phyloP scores from a whole-genome alignment of 2,113 vertebrate genomes.

The rabbit (Oryctolagus cuniculus) region mOryCun1.1 NC_091445.1:51228501-51229000 shows the following conservation, averaged over 20 bases:
- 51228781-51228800: not conserved
- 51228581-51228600: too few species aligned
- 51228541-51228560: too few species aligned
- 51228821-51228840: not conserved
- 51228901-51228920: not conserved
- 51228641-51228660: too few species aligned
- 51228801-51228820: not conserved
- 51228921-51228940: not conserved
- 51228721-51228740: not conserved
- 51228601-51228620: too few species aligned
- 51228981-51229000: not conserved
- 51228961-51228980: not conserved
- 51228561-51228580: too few species aligned
- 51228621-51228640: too few species aligned
- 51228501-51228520: too few species aligned
- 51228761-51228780: not conserved
- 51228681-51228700: not conserved
- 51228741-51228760: not conserved
- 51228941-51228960: not conserved
- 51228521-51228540: too few species aligned
- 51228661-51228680: too few species aligned
- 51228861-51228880: not conserved
- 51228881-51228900: not conserved
- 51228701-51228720: not conserved
- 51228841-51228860: not conserved